Evolutionary conservation across 2,113 vertebrate species (phyloP).

Genomic region (Enhydra lutris): DNA sequence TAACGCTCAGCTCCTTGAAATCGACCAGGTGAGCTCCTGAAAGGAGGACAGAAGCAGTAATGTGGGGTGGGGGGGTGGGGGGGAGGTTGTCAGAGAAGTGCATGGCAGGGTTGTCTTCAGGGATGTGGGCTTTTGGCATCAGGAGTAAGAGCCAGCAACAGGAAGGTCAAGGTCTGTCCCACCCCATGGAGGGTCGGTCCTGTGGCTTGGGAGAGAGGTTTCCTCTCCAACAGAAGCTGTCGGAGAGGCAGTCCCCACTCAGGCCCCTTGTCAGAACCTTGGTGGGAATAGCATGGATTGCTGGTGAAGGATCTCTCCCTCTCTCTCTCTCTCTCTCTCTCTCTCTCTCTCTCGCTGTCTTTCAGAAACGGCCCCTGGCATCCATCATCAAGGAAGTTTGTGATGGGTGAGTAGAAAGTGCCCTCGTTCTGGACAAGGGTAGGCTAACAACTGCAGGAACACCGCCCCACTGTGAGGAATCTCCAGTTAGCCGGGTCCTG

Average conservation of each 20-base stretch:
- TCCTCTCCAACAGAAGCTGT: not conserved
- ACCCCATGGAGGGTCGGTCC: not conserved
- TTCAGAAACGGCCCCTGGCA: constrained; percentile 95
- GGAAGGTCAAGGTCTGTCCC: not conserved
- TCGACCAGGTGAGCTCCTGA: constrained; percentile 92
- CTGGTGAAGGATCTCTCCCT: constrained; percentile 13
- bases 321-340: too few relatives aligned
- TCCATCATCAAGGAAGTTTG: constrained; percentile 98
- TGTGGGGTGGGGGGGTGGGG: too few relatives aligned
- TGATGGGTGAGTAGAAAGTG: constrained; percentile 90
- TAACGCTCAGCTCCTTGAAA: constrained; percentile 97
- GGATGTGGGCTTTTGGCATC: not conserved
- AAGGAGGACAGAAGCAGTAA: not conserved
- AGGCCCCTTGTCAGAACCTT: not conserved
- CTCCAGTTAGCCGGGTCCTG: not conserved
- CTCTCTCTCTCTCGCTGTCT: constrained; percentile 39
- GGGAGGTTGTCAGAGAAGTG: not conserved
- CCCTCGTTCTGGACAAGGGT: not conserved
- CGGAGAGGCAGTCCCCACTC: not conserved
- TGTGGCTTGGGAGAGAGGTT: not conserved
- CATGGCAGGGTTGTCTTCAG: not conserved
- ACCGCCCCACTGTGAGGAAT: not conserved
- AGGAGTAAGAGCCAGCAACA: not conserved
- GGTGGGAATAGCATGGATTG: not conserved
- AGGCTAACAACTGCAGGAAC: not conserved